Conservation (phyloP, 2,797 vertebrate genomes). For the Fistularia commersonii region DNA sequence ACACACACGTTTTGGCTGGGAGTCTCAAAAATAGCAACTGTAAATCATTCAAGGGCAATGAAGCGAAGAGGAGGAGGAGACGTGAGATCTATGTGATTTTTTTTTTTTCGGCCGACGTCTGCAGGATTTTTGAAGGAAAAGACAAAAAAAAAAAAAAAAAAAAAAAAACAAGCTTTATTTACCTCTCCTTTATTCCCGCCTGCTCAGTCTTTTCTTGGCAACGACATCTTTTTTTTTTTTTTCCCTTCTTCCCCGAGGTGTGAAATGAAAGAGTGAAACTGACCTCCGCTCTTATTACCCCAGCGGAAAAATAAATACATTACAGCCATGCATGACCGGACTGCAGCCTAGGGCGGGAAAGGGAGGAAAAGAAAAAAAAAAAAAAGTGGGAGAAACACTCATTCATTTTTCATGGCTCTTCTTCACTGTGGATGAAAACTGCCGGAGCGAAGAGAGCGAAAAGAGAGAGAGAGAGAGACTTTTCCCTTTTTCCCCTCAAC, state of each 20-base stretch:
- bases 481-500: constrained; percentile 6
- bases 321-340: constrained; percentile 45
- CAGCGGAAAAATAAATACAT: constrained; percentile 50
- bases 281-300: constrained; percentile 44
- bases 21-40: too few species aligned
- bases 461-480: constrained; percentile 4
- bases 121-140: too few species aligned
- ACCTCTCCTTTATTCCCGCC: constrained; percentile 10
- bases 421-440: constrained; percentile 43
- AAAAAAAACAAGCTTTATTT: constrained; percentile 7
- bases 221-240: constrained; percentile 7
- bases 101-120: not conserved
- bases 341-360: constrained; percentile 17
- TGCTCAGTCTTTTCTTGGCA: constrained; percentile 7
- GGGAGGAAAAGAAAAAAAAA: constrained; percentile 15
- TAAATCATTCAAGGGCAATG: not conserved
- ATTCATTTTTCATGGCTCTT: constrained; percentile 65
- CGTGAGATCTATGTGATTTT: constrained; percentile 2
- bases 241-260: constrained; percentile 3
- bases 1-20: constrained; percentile 4
- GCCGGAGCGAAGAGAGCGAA: constrained; percentile 26
- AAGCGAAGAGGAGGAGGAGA: not conserved
- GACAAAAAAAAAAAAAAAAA: not conserved
- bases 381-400: constrained; percentile 22
- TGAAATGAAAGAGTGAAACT: too few species aligned